A percentile compares a stretch with the other conserved stretches of the same genome.
phyloP scores from a whole-genome alignment of 2,888 invertebrate species.

The Pseudococcus longispinus region DNA sequence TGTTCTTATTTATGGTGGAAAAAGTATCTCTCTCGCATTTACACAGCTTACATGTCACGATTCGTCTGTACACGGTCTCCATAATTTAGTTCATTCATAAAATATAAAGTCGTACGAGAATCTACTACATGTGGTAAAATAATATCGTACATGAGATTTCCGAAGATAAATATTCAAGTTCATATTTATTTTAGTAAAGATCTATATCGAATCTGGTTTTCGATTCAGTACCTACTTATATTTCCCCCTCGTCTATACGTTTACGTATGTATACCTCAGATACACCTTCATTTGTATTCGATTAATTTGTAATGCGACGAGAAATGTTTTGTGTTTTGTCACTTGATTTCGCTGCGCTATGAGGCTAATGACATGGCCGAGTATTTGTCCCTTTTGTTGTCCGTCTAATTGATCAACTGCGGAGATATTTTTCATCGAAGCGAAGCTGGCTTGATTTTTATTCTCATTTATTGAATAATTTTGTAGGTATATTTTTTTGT shows the following conservation, averaged over 20 bases:
- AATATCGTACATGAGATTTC: conserved; percentile 51
- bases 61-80: conserved; percentile 54
- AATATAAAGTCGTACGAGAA: conserved; percentile 51
- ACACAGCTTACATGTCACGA: conserved; percentile 54
- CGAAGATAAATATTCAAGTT: conserved; percentile 46
- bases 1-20: conserved; percentile 55
- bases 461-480: background rate
- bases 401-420: background rate
- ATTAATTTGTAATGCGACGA: conserved; percentile 24
- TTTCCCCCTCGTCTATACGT: too few species aligned
- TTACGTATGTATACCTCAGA: background rate
- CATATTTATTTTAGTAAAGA: conserved; percentile 24
- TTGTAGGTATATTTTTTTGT: background rate
- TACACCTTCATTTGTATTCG: conserved; percentile 19
- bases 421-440: background rate
- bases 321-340: conserved; percentile 17
- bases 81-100: conserved; percentile 55
- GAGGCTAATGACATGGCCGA: background rate
- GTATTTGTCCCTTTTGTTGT: background rate
- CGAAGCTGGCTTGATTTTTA: background rate
- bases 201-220: conserved; percentile 13
- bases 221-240: background rate
- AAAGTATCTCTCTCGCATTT: conserved; percentile 53
- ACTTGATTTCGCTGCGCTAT: background rate
- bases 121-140: conserved; percentile 49